Conservation (phyloP, 2,113 vertebrate genomes). For the Menura novaehollandiae region DNA sequence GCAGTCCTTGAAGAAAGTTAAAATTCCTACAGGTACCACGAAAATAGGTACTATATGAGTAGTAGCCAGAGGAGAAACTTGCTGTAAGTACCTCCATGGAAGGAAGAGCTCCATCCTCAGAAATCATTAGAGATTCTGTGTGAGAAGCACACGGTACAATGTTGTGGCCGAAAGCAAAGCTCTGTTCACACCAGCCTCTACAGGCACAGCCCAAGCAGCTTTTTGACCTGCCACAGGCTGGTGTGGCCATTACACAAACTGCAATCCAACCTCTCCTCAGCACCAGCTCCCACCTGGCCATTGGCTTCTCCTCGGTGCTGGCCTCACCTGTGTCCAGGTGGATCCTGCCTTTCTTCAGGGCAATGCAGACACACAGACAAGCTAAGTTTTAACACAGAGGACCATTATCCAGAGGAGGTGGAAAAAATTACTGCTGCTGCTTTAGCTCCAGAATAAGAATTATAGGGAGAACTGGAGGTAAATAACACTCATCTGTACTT, state of each 20-base stretch:
- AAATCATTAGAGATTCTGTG: background rate
- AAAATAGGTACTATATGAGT: background rate
- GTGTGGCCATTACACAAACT: fast-evolving
- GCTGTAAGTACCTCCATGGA: background rate
- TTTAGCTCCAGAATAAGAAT: background rate
- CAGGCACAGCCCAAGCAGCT: background rate
- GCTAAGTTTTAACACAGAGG: background rate
- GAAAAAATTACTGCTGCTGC: background rate
- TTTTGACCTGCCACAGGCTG: background rate
- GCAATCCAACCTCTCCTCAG: background rate
- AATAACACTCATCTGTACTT: background rate
- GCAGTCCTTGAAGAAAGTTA: background rate
- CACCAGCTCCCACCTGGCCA: background rate
- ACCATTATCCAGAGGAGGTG: background rate
- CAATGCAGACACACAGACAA: background rate
- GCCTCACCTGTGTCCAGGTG: too few relatives aligned
- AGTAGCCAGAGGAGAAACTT: background rate
- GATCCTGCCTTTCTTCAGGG: background rate
- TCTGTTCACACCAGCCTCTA: background rate
- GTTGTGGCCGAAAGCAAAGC: background rate
- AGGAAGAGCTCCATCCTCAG: background rate
- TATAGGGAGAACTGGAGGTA: background rate
- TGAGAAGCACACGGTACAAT: background rate
- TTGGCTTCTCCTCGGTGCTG: background rate
- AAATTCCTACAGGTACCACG: background rate